Evolutionary conservation across 1,140 invertebrate species (phyloP).

Genomic region (Gyrodactylus bullatarudis): DNA sequence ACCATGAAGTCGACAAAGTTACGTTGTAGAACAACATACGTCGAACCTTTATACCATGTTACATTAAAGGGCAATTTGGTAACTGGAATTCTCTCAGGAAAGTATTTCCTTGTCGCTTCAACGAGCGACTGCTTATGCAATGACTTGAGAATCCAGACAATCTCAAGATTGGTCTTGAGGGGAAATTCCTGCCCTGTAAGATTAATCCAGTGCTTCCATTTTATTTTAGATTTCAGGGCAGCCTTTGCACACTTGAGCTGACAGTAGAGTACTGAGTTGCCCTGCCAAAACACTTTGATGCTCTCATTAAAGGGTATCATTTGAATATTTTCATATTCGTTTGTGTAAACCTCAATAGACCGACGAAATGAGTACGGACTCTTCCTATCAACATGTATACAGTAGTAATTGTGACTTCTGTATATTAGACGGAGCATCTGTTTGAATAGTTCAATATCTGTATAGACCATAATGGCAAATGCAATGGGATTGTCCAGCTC

Average conservation of each 20-base stretch:
- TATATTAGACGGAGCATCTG: constrained; percentile 14
- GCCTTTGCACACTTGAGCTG: neutral
- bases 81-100: neutral
- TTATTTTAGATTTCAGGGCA: neutral
- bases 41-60: constrained; percentile 7
- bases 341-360: constrained; percentile 8
- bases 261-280: neutral
- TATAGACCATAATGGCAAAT: neutral
- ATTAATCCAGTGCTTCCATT: constrained; percentile 14
- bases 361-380: constrained; percentile 9
- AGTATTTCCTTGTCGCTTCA: neutral
- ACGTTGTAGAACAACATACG: neutral
- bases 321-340: neutral
- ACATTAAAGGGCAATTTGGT: neutral
- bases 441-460: neutral
- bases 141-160: constrained; percentile 13
- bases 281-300: neutral
- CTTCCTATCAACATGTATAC: constrained; percentile 16
- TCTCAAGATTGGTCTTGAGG: constrained; percentile 13
- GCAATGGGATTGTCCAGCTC: constrained; percentile 1
- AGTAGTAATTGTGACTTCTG: constrained; percentile 17
- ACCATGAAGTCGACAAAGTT: constrained; percentile 8
- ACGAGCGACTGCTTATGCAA: neutral
- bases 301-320: neutral
- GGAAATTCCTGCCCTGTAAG: constrained; percentile 12